Conservation (phyloP, 1,140 invertebrate genomes). For the Anadara kagoshimensis region DNA sequence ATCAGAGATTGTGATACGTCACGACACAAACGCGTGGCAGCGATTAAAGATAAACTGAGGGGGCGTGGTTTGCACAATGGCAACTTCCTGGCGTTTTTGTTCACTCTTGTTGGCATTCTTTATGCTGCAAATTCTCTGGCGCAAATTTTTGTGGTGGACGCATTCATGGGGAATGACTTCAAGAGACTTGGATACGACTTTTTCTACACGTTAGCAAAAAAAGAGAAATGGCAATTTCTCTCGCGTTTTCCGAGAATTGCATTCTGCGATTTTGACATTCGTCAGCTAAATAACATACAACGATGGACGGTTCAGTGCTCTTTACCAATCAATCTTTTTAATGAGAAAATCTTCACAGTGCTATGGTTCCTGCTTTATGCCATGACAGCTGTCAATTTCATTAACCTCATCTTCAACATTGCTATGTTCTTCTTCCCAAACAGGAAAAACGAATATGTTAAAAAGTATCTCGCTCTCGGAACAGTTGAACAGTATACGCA, state of each 20-base stretch:
- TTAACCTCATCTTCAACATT: constrained; percentile 26
- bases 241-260: constrained; percentile 60
- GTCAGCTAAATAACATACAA: constrained; percentile 43
- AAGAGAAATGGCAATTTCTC: constrained; percentile 40
- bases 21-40: constrained; percentile 8
- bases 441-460: constrained; percentile 37
- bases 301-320: constrained; percentile 61
- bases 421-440: constrained; percentile 30
- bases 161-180: constrained; percentile 73
- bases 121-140: constrained; percentile 74
- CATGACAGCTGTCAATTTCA: constrained; percentile 45
- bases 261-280: constrained; percentile 59
- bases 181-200: constrained; percentile 70
- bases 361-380: constrained; percentile 73
- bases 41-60: constrained; percentile 22
- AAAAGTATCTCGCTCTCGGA: constrained; percentile 36
- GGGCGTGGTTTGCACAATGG: constrained; percentile 64
- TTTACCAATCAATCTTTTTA: constrained; percentile 75
- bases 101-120: constrained; percentile 73
- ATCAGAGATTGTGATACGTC: constrained; percentile 34
- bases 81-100: constrained; percentile 73
- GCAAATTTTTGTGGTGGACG: constrained; percentile 74
- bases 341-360: constrained; percentile 76
- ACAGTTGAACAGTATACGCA: not conserved
- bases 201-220: constrained; percentile 32